Evolutionary conservation across 2,113 vertebrate species (phyloP).

Genomic region (Dicaeum eximium): DNA sequence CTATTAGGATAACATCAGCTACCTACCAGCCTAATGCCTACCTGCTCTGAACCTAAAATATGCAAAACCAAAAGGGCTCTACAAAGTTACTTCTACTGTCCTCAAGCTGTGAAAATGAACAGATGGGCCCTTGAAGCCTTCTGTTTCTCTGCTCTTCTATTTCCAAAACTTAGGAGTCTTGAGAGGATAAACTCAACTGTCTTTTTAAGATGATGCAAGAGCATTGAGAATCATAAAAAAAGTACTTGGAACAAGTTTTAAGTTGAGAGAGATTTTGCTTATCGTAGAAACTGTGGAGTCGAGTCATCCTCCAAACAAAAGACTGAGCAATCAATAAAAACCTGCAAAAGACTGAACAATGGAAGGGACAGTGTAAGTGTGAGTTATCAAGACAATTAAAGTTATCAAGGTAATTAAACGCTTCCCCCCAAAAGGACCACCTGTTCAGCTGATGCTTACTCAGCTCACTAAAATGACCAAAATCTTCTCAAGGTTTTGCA

Average conservation of each 20-base stretch:
- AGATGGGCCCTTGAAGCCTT: background rate
- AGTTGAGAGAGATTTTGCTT: background rate
- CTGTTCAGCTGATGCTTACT: background rate
- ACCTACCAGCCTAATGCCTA: background rate
- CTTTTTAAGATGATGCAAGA: background rate
- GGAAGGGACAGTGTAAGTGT: fast-evolving
- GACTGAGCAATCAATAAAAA: background rate
- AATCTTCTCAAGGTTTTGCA: background rate
- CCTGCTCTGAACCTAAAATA: background rate
- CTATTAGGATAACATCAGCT: background rate
- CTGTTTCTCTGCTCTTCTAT: background rate
- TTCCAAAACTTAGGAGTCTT: background rate
- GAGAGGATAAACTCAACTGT: background rate
- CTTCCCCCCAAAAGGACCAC: background rate
- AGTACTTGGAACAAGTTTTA: background rate
- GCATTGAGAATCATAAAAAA: background rate
- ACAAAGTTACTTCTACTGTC: background rate
- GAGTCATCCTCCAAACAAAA: background rate
- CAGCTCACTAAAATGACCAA: background rate
- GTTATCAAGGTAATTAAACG: background rate
- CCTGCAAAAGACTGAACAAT: background rate
- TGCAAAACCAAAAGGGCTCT: background rate
- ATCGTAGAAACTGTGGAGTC: background rate
- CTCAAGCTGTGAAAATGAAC: background rate
- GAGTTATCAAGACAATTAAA: background rate